A percentile compares a stretch with the other conserved stretches of the same genome.
These are phyloP conservation scores for Pachypsylla venusta DNA, from an alignment of 1,140 invertebrate genomes.

Conservation along the genomic window DNA sequence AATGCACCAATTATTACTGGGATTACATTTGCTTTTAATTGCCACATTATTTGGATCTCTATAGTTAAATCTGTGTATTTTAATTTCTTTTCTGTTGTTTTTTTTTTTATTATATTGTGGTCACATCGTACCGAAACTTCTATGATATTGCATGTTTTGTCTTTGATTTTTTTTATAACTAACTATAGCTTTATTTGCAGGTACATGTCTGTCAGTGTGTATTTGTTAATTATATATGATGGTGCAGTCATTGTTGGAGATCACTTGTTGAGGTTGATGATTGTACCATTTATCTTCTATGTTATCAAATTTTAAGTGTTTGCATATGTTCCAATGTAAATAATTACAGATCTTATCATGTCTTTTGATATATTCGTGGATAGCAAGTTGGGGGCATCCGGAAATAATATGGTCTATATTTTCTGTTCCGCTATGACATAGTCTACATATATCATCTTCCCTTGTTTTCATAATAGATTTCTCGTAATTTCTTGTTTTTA, in stretches of 20 bases:
- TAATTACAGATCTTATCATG: background rate
- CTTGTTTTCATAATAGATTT: background rate
- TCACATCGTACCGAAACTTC: background rate
- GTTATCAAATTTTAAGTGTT: background rate
- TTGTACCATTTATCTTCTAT: background rate
- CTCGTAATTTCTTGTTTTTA: background rate
- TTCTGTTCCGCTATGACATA: background rate
- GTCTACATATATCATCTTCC: background rate
- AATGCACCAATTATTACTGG: background rate
- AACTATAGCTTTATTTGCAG: background rate
- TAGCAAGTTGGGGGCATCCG: background rate
- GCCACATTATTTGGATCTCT: constrained; percentile 8
- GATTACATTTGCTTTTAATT: background rate
- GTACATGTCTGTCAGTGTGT: background rate
- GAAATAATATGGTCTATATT: background rate
- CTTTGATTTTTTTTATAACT: constrained; percentile 4
- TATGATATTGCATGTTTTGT: background rate
- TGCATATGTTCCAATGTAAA: constrained; percentile 3
- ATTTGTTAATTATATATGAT: background rate
- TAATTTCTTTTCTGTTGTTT: background rate
- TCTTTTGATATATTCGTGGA: background rate
- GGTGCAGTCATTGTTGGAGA: background rate
- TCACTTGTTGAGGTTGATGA: background rate
- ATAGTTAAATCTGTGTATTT: constrained; percentile 10
- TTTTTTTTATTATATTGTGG: background rate